A percentile compares a stretch with the other conserved stretches of the same genome.
Conservation (phyloP, 2,113 vertebrate genomes). For the Protomyctophum bolini region DNA sequence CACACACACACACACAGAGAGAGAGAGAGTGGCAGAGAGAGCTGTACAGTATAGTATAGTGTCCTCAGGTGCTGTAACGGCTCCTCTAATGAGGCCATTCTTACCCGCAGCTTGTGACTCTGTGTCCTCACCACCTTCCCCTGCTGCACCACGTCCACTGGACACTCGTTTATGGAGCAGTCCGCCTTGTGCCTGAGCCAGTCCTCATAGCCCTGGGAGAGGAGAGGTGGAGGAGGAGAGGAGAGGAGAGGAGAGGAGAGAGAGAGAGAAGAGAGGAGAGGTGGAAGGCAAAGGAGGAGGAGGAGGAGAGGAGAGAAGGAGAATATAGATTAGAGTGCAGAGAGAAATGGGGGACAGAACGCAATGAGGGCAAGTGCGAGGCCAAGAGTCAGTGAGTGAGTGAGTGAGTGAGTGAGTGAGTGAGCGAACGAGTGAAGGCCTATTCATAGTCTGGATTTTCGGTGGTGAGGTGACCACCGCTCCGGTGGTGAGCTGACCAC, state of each 20-base stretch:
- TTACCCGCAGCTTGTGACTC: constrained; percentile 92
- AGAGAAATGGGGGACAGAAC: constrained; percentile 24
- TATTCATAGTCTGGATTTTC: too few species aligned
- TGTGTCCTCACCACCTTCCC: constrained; percentile 93
- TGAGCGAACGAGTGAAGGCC: background rate
- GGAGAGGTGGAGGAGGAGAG: constrained; percentile 33
- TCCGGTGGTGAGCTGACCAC: too few species aligned
- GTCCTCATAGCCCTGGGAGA: constrained; percentile 94
- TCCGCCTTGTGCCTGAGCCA: constrained; percentile 98
- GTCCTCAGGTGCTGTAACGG: constrained; percentile 63
- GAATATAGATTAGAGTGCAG: constrained; percentile 48
- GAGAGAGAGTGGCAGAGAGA: constrained; percentile 55
- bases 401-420: constrained; percentile 15
- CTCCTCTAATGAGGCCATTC: constrained; percentile 66
- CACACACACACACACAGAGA: background rate
- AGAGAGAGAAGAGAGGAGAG: constrained; percentile 12
- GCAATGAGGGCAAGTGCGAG: background rate
- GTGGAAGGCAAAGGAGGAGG: background rate
- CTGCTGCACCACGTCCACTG: constrained; percentile 91
- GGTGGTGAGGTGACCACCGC: too few species aligned
- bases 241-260: background rate
- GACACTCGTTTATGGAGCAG: constrained; percentile 93
- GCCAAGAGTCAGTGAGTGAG: background rate
- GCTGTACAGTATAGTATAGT: constrained; percentile 24
- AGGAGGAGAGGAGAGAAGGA: constrained; percentile 1